These are phyloP conservation scores for Phaetusa simplex DNA, from an alignment of 2,113 vertebrate species.

Conservation along the genomic window DNA sequence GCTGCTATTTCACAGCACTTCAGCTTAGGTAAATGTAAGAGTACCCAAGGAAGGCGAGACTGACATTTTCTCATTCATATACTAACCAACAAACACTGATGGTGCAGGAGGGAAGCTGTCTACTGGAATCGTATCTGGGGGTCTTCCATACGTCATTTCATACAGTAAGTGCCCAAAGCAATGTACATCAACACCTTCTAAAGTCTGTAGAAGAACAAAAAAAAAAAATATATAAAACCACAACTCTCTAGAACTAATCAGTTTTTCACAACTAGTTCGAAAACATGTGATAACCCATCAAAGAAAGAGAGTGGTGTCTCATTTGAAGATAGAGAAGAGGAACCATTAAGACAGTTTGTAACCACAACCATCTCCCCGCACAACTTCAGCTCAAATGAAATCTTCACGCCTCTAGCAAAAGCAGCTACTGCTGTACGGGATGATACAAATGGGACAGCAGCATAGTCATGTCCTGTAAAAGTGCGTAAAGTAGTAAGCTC, in stretches of 20 bases:
- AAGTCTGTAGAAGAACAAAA: constrained; percentile 75
- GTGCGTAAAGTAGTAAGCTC: not conserved
- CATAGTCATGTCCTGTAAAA: not conserved
- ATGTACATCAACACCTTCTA: constrained; percentile 91
- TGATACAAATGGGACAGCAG: not conserved
- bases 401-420: not conserved
- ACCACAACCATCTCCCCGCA: not conserved
- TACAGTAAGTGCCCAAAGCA: constrained; percentile 94
- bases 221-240: not conserved
- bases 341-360: not conserved
- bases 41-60: not conserved
- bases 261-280: not conserved
- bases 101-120: constrained; percentile 85
- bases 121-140: constrained; percentile 85
- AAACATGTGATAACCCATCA: not conserved
- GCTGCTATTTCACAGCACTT: not conserved
- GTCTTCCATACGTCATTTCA: constrained; percentile 93
- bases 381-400: not conserved
- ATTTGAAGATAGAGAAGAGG: not conserved
- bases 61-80: not conserved
- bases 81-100: constrained; percentile 86
- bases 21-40: not conserved
- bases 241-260: not conserved
- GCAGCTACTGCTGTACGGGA: not conserved
- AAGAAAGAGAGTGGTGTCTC: not conserved